Conservation (phyloP, 2,888 invertebrate species). For the Margaritifera margaritifera region DNA sequence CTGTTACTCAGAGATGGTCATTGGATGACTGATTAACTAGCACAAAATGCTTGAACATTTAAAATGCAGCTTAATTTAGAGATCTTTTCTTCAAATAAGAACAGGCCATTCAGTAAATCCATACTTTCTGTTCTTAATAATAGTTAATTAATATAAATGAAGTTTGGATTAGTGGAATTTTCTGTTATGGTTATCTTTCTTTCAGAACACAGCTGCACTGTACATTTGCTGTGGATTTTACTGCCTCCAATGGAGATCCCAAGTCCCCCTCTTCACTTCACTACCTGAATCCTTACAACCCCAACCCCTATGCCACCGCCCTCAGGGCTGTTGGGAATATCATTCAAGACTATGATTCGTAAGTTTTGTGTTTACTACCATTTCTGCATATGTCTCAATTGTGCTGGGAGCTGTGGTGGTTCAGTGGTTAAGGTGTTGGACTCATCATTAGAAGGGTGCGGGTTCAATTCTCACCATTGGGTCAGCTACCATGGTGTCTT, state of each 20-base stretch:
- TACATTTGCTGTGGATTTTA: slow-evolving; percentile 75
- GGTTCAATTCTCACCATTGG: not conserved
- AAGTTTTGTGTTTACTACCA: slow-evolving; percentile 29
- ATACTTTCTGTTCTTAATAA: too few species aligned
- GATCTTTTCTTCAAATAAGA: too few species aligned
- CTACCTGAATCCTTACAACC: slow-evolving; percentile 71
- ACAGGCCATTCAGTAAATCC: too few species aligned
- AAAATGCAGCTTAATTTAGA: too few species aligned
- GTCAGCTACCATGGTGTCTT: too few species aligned
- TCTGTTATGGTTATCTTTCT: slow-evolving; percentile 7
- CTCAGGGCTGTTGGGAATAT: slow-evolving; percentile 74
- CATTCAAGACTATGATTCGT: slow-evolving; percentile 74
- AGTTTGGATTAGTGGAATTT: not conserved
- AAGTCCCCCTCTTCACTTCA: slow-evolving; percentile 73
- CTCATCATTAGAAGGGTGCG: not conserved
- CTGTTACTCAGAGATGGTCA: too few species aligned
- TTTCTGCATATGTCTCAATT: not conserved
- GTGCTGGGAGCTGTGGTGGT: not conserved
- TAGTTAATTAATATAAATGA: too few species aligned
- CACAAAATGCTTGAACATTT: too few species aligned
- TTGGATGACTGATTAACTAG: too few species aligned
- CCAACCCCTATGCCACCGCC: slow-evolving; percentile 75
- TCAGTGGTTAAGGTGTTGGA: not conserved
- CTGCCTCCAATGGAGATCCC: slow-evolving; percentile 74
- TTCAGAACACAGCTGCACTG: slow-evolving; percentile 73